Percentiles rank a stretch among this genome's conserved stretches.
Evolutionary conservation across 1,140 invertebrate species (phyloP).

Genomic region (Drosophila punjabiensis): DNA sequence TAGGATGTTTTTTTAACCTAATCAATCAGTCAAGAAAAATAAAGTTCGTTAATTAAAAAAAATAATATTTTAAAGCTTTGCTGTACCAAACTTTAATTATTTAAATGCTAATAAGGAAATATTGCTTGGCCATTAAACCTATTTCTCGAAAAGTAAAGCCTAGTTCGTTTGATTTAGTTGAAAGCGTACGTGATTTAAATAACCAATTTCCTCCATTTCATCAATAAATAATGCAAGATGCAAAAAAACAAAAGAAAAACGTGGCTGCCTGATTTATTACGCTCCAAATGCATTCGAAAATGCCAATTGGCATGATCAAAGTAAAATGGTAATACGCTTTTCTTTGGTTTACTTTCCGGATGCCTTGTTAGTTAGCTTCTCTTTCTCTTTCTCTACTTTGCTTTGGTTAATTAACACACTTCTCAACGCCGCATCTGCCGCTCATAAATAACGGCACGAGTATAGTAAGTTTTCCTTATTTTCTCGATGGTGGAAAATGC

Average conservation of each 20-base stretch:
- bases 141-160: neutral
- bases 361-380: constrained; percentile 39
- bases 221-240: constrained; percentile 29
- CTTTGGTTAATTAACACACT: constrained; percentile 75
- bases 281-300: constrained; percentile 49
- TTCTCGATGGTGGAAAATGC: constrained; percentile 47
- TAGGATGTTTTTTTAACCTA: no score
- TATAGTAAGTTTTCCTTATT: constrained; percentile 55
- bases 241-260: constrained; percentile 1
- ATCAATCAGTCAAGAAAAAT: no score
- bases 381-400: constrained; percentile 36
- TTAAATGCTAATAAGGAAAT: neutral
- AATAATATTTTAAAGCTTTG: neutral
- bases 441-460: constrained; percentile 72
- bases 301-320: constrained; percentile 34
- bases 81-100: neutral
- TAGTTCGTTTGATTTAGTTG: neutral
- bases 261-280: constrained; percentile 33
- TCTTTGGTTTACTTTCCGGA: constrained; percentile 67
- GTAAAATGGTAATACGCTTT: constrained; percentile 43
- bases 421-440: constrained; percentile 31
- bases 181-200: constrained; percentile 4
- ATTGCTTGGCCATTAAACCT: neutral
- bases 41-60: no score
- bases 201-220: constrained; percentile 15